A percentile compares a stretch with the other conserved stretches of the same genome.
phyloP scores from a whole-genome alignment of 1,140 invertebrate genomes.

The Pogonomyrmex californicus region DNA sequence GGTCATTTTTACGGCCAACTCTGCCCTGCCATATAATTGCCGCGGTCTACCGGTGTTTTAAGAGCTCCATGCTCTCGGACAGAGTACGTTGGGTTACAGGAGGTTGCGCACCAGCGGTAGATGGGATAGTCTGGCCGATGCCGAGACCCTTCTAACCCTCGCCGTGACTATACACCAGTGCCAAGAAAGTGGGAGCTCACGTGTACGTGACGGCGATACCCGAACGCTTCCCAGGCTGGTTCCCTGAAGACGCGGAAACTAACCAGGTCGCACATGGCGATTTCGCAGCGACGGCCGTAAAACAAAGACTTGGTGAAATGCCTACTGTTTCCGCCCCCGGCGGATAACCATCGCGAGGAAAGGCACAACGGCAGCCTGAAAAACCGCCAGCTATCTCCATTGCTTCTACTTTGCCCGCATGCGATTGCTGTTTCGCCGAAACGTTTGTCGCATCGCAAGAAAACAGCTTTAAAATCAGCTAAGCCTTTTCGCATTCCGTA shows the following conservation, averaged over 20 bases:
- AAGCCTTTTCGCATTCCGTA: not conserved
- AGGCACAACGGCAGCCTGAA: not conserved
- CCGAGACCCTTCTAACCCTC: conserved; percentile 52
- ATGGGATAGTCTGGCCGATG: conserved; percentile 23
- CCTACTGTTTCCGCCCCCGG: conserved; percentile 24
- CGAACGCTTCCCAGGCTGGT: conserved; percentile 49
- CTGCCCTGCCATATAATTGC: conserved; percentile 79
- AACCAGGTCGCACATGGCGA: conserved; percentile 64
- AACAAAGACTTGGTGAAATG: conserved; percentile 28
- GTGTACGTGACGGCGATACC: conserved; percentile 71
- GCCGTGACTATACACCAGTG: conserved; percentile 35
- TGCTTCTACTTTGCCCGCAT: conserved; percentile 6
- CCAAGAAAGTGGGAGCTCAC: conserved; percentile 31
- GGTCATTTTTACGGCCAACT: conserved; percentile 81
- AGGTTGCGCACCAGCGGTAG: conserved; percentile 51
- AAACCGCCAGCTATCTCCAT: conserved; percentile 22
- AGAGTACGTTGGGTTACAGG: not conserved
- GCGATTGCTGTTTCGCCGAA: conserved; percentile 23
- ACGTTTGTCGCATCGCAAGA: conserved; percentile 6
- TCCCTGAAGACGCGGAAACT: conserved; percentile 45
- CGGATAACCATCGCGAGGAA: not conserved
- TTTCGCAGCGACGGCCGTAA: conserved; percentile 58
- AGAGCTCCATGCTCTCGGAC: conserved; percentile 40
- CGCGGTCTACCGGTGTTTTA: conserved; percentile 62
- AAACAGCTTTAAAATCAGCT: not conserved